Base-by-base conservation (phyloP, 2,113 vertebrate species). In the Gopherus evgoodei region DNA sequence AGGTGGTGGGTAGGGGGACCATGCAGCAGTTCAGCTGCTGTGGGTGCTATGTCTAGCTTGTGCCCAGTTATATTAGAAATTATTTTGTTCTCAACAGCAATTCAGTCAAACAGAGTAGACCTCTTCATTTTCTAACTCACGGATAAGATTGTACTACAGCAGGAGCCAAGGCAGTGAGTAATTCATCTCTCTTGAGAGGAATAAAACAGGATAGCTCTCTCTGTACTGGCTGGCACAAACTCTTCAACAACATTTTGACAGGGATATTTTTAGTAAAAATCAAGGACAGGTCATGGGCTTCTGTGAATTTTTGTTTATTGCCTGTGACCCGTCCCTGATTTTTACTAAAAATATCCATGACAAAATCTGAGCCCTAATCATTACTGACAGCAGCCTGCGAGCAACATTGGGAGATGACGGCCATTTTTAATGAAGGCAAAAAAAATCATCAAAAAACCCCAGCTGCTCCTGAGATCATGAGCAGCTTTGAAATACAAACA, bases 181-280 rank as follows among this genome's bases (percentile, higher is more conserved):
- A 97, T 94, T 92, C 80, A 96, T 97, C 95, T 96, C 90, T 97
- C 95, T 98, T 89, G 89, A 98, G 98, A 97, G 94, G 87, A 96
- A 7, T 95, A 95, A 98, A 97, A 98, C 93, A 95, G 27, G 88
- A 95, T 44, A 97, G 91, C 93, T 96, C 92, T 97, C 96, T 97
- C 97, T 96, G 98, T 91, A 98, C 98, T 94, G 95, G 95, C 97
- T 98, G 98, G 98, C 97, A 98, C 98, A 97, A 96, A 86, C 88
- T 95, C 95, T 94, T 93, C 86, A 97, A 96, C 95, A 98, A 98
- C 97, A 98, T 52, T 52, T 52, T 52, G 50, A 16, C 14, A 52
- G 50, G 50, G 50, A 17, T 52, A 52, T 52, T 17, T 52, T 52
- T 52, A 17, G 50, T 52, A 52, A 52, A 52, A 52, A 52, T 52